Percentiles rank a stretch among this genome's conserved stretches.
phyloP scores from a whole-genome alignment of 2,888 invertebrate genomes.

The Myathropa florea region DNA sequence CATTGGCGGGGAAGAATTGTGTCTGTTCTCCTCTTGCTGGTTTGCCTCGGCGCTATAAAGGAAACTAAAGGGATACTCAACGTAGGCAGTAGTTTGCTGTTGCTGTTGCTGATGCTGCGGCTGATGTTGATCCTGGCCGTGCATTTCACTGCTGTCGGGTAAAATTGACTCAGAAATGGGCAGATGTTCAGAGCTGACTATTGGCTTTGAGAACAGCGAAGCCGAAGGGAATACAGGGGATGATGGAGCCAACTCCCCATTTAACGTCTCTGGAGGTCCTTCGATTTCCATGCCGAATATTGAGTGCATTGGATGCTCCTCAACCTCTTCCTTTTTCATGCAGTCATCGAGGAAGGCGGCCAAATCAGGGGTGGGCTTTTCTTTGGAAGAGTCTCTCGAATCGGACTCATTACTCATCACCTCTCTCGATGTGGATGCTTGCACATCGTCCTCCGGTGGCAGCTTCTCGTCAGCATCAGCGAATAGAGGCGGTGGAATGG shows the following conservation, averaged over 20 bases:
- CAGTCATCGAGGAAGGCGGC: constrained; percentile 56
- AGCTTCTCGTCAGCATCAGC: constrained; percentile 53
- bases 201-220: constrained; percentile 74
- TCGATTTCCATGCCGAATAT: constrained; percentile 55
- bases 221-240: constrained; percentile 50
- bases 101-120: constrained; percentile 52
- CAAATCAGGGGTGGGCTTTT: constrained; percentile 53
- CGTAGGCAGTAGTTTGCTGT: constrained; percentile 69
- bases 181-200: constrained; percentile 75
- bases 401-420: background rate
- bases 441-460: constrained; percentile 49
- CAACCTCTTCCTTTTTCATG: constrained; percentile 60
- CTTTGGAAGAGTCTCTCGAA: background rate
- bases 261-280: constrained; percentile 10
- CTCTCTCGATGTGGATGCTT: constrained; percentile 44
- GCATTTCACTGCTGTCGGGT: constrained; percentile 38
- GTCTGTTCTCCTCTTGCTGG: constrained; percentile 46
- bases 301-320: constrained; percentile 59
- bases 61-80: constrained; percentile 76
- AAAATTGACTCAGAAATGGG: constrained; percentile 72
- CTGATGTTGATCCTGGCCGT: constrained; percentile 42
- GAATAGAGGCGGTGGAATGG: constrained; percentile 35
- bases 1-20: constrained; percentile 53
- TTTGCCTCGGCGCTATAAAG: constrained; percentile 72
- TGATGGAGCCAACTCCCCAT: constrained; percentile 16